Conservation (phyloP, 2,113 vertebrate genomes). For the Tyto alba region DNA sequence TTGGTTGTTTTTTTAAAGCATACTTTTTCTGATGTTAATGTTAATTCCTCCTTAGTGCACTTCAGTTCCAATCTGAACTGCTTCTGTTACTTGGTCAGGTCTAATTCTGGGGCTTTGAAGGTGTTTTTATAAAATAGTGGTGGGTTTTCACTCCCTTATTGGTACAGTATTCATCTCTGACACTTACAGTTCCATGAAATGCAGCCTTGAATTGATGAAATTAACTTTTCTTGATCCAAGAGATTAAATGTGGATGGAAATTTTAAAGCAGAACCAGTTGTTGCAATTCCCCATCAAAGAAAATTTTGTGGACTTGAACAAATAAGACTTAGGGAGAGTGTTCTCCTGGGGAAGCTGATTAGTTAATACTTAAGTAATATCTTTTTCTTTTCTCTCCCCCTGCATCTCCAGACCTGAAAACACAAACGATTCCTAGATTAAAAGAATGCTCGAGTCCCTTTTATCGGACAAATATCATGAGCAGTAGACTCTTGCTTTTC, state of each 20-base stretch:
- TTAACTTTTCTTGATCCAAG: constrained; percentile 58
- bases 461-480: constrained; percentile 21
- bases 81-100: not conserved
- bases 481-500: not conserved
- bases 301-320: constrained; percentile 26
- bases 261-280: constrained; percentile 57
- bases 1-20: not conserved
- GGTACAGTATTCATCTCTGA: not conserved
- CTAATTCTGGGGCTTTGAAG: not conserved
- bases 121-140: not conserved
- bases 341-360: constrained; percentile 45
- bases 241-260: constrained; percentile 56
- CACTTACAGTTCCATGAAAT: constrained; percentile 2
- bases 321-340: not conserved
- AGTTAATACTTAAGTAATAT: constrained; percentile 46
- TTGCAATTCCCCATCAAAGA: constrained; percentile 54
- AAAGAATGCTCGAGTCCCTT: not conserved
- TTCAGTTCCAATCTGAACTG: not conserved
- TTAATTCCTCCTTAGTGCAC: not conserved
- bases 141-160: not conserved
- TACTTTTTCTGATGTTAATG: not conserved
- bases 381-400: not conserved
- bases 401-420: constrained; percentile 42
- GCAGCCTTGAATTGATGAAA: constrained; percentile 22
- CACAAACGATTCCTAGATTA: constrained; percentile 30